Conservation (phyloP, 2,797 vertebrate species). For the Schizopygopsis malacanthus region DNA sequence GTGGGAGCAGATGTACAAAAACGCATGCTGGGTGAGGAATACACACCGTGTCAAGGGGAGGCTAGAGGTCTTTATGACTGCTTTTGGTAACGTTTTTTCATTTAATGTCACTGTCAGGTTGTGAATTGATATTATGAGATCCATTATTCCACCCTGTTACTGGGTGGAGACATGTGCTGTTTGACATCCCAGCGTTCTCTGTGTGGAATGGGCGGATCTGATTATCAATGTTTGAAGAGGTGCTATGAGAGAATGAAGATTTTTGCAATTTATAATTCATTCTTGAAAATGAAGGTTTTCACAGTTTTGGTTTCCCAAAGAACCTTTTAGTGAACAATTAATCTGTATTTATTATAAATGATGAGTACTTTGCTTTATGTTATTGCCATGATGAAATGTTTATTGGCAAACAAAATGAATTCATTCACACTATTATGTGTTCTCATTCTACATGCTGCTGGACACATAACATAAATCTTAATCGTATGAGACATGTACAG, state of each 20-base stretch:
- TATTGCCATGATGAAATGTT: neutral
- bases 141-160: constrained; percentile 38
- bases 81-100: neutral
- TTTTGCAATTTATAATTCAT: neutral
- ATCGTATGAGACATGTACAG: neutral
- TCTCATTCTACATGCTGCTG: neutral
- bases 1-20: constrained; percentile 53
- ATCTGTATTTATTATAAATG: neutral
- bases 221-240: constrained; percentile 8
- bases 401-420: neutral
- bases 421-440: neutral
- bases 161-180: constrained; percentile 34
- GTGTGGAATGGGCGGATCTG: neutral
- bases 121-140: constrained; percentile 12
- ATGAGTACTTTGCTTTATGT: neutral
- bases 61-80: neutral
- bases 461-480: neutral
- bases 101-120: constrained; percentile 4
- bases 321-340: constrained; percentile 16
- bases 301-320: neutral
- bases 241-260: neutral
- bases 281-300: neutral
- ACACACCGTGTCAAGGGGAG: neutral
- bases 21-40: constrained; percentile 28
- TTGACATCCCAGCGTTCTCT: constrained; percentile 20